These are phyloP conservation scores for Anolis sagrei DNA, from an alignment of 2,113 vertebrate species.

Conservation along the genomic window DNA sequence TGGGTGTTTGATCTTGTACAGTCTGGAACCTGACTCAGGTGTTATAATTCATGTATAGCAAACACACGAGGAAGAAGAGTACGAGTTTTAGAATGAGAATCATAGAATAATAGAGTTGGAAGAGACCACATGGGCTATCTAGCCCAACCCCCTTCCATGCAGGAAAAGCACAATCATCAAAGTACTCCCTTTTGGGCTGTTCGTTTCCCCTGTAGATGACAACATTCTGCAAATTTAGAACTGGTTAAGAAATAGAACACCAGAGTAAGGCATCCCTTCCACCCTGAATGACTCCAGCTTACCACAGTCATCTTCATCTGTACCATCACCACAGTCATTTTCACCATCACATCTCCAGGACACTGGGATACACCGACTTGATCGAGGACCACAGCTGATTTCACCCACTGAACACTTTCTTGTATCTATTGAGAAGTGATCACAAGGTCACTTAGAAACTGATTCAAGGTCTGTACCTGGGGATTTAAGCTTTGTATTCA, in stretches of 20 bases:
- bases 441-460: neutral
- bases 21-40: too few relatives aligned
- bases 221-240: too few relatives aligned
- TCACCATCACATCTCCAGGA: constrained; percentile 98
- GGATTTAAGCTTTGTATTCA: neutral
- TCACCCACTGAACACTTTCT: constrained; percentile 92
- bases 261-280: neutral
- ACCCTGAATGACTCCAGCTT: constrained; percentile 61
- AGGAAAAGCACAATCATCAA: too few relatives aligned
- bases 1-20: too few relatives aligned
- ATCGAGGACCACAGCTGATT: constrained; percentile 91
- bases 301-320: constrained; percentile 96
- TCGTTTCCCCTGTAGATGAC: neutral
- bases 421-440: constrained; percentile 80
- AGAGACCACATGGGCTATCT: too few relatives aligned
- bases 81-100: neutral
- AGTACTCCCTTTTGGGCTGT: neutral
- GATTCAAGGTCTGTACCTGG: neutral
- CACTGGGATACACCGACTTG: constrained; percentile 91
- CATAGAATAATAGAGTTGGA: too few relatives aligned
- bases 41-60: neutral
- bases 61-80: neutral
- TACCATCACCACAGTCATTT: constrained; percentile 92
- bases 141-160: too few relatives aligned
- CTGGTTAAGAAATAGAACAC: neutral